Evolutionary conservation across 2,113 vertebrate species (phyloP).

Genomic region (Sphaerodactylus townsendi): DNA sequence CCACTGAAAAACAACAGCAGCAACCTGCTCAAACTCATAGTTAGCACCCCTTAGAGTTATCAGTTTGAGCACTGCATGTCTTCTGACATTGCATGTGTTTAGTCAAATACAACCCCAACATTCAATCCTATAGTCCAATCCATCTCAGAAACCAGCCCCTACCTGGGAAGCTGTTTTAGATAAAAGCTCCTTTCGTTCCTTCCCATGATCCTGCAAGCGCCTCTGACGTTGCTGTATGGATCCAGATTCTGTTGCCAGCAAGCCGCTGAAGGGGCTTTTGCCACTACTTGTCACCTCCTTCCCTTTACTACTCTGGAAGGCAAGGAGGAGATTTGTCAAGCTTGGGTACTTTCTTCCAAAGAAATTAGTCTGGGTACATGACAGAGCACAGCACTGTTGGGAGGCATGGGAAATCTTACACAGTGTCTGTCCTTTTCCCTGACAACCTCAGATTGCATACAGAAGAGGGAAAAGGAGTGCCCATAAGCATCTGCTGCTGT

Average conservation of each 20-base stretch:
- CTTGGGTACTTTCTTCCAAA: background rate
- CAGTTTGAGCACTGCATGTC: background rate
- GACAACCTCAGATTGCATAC: background rate
- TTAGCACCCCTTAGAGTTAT: background rate
- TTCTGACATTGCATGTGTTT: slow-evolving; percentile 9
- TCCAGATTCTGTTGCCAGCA: slow-evolving; percentile 62
- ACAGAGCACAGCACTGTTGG: background rate
- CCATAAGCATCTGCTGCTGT: background rate
- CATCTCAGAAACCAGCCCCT: background rate
- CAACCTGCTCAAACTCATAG: background rate
- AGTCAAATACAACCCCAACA: background rate
- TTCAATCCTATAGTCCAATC: background rate
- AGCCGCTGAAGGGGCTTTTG: slow-evolving; percentile 70
- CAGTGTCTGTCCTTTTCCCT: background rate
- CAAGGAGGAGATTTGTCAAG: slow-evolving; percentile 8
- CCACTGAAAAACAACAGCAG: background rate
- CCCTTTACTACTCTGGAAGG: slow-evolving; percentile 78
- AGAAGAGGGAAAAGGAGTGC: background rate
- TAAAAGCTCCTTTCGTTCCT: slow-evolving; percentile 91
- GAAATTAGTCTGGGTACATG: no score
- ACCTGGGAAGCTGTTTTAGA: slow-evolving; percentile 85
- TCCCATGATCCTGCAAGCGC: slow-evolving; percentile 90
- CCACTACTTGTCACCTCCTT: slow-evolving; percentile 74
- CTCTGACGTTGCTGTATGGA: slow-evolving; percentile 80
- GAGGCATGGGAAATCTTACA: background rate